Percentiles rank a stretch among this genome's conserved stretches.
phyloP scores from a whole-genome alignment of 2,113 vertebrate species.

The Lycaon pictus region DNA sequence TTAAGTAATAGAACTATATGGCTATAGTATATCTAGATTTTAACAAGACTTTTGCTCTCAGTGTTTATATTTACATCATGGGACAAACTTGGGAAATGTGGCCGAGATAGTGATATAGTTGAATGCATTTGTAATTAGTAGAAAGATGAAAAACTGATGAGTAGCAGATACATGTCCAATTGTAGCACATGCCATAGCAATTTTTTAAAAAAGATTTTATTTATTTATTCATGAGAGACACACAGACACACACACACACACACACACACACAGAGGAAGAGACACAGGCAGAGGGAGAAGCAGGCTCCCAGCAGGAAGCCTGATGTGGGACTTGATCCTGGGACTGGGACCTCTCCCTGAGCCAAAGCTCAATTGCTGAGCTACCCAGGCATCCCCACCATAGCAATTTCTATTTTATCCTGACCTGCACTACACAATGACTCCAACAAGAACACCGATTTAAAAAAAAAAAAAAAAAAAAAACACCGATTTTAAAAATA shows the following conservation, averaged over 20 bases:
- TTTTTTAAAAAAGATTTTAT: too few relatives aligned
- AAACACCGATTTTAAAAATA: background rate
- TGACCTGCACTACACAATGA: background rate
- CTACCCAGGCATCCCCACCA: too few relatives aligned
- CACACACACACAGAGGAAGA: too few relatives aligned
- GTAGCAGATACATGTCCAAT: background rate
- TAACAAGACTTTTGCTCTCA: background rate
- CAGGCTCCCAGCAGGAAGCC: too few relatives aligned
- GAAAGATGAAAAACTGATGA: background rate
- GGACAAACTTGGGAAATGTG: background rate
- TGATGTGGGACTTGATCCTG: too few relatives aligned
- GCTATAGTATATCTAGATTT: background rate
- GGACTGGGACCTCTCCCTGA: too few relatives aligned
- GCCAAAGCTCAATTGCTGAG: too few relatives aligned
- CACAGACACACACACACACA: too few relatives aligned
- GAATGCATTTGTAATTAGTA: conserved; percentile 41
- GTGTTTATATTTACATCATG: background rate
- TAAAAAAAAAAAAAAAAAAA: background rate
- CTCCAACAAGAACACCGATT: background rate
- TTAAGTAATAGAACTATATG: background rate
- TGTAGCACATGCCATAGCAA: background rate
- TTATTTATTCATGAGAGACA: too few relatives aligned
- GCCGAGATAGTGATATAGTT: background rate
- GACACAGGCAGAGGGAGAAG: too few relatives aligned
- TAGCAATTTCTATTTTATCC: background rate